Percentiles rank a stretch among this genome's conserved stretches.
phyloP scores from a whole-genome alignment of 2,113 vertebrate genomes.

The Halcyon malimbica region DNA sequence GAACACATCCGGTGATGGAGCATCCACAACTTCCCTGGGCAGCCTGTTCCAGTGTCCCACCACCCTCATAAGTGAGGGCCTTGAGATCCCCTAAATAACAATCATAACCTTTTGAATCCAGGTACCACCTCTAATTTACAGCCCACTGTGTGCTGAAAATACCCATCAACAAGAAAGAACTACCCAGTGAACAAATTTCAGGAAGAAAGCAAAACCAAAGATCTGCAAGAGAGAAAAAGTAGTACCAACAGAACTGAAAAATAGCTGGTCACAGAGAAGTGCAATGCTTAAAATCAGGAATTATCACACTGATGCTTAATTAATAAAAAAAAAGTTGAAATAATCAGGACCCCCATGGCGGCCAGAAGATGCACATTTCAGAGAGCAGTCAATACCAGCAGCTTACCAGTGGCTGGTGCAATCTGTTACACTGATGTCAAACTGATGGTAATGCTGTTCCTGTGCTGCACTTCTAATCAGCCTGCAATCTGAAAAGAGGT shows the following conservation, averaged over 20 bases:
- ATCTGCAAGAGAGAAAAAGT: not conserved
- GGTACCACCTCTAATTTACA: not conserved
- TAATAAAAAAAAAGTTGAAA: not conserved
- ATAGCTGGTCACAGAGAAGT: not conserved
- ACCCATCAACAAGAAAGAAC: not conserved
- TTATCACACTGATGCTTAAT: not conserved
- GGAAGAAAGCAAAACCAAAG: not conserved
- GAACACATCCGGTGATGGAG: too few relatives aligned
- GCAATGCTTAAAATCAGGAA: not conserved
- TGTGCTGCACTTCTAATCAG: not conserved
- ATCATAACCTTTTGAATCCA: not conserved
- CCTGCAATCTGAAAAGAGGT: not conserved
- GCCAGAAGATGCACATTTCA: not conserved
- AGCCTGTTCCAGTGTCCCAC: too few relatives aligned
- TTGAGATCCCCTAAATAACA: not conserved
- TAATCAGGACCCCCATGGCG: not conserved
- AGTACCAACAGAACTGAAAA: not conserved
- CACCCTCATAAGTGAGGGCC: too few relatives aligned
- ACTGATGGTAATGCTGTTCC: not conserved
- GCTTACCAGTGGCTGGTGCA: not conserved
- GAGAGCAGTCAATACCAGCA: not conserved
- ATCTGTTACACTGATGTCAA: not conserved
- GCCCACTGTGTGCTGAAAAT: not conserved
- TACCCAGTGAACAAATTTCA: not conserved
- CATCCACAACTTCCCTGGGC: too few relatives aligned